Evolutionary conservation across 1,140 invertebrate genomes (phyloP).

Genomic region (Scaptomyza montana): DNA sequence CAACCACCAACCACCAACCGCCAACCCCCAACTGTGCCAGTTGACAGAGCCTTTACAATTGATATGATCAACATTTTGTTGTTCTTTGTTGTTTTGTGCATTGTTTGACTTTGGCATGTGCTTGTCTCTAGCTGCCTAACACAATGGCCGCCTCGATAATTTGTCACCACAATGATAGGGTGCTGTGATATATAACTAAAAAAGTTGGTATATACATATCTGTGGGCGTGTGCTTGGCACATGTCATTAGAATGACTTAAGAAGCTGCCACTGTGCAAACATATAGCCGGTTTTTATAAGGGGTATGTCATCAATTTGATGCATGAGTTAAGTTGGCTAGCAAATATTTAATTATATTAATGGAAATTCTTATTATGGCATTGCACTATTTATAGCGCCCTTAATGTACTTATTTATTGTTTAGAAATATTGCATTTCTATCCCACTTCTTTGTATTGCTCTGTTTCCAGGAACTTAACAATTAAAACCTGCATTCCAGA

Average conservation of each 20-base stretch:
- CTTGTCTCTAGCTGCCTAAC: constrained; percentile 24
- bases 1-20: too few species aligned
- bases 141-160: constrained; percentile 51
- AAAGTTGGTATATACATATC: background rate
- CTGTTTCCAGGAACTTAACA: background rate
- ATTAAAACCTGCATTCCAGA: background rate
- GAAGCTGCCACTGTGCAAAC: constrained; percentile 49
- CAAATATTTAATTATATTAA: constrained; percentile 12
- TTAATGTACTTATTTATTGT: background rate
- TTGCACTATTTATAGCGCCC: constrained; percentile 19
- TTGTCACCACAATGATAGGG: constrained; percentile 61
- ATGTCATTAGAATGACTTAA: constrained; percentile 65
- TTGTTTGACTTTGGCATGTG: constrained; percentile 78
- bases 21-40: constrained; percentile 64
- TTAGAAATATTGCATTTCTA: constrained; percentile 8
- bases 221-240: constrained; percentile 28
- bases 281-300: background rate
- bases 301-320: constrained; percentile 73
- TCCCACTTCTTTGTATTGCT: background rate
- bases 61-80: constrained; percentile 74
- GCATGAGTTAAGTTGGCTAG: constrained; percentile 49
- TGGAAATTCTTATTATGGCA: constrained; percentile 22
- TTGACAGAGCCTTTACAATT: constrained; percentile 75
- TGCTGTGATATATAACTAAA: constrained; percentile 5
- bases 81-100: constrained; percentile 49